Evolutionary conservation across 2,113 vertebrate genomes (phyloP).

Genomic region (Tricholaema leucomelas): DNA sequence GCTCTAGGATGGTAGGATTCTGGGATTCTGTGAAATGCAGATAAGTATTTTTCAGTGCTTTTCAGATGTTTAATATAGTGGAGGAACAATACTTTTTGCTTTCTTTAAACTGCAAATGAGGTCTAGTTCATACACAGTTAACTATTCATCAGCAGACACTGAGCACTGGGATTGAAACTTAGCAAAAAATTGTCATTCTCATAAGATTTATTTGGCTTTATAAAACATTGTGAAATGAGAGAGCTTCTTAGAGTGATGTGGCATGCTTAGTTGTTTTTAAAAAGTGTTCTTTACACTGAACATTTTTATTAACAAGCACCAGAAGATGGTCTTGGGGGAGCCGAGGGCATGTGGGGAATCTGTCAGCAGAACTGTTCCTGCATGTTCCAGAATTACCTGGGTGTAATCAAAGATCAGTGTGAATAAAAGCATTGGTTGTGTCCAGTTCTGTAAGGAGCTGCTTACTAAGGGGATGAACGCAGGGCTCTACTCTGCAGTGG

Average conservation of each 20-base stretch:
- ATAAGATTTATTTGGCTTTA: conserved; percentile 15
- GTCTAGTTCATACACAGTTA: neutral
- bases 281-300: neutral
- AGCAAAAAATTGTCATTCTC: neutral
- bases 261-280: neutral
- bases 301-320: neutral
- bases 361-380: neutral
- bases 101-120: neutral
- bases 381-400: neutral
- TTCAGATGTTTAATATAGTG: neutral
- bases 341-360: neutral
- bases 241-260: neutral
- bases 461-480: neutral
- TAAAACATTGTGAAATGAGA: neutral
- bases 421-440: neutral
- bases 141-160: neutral
- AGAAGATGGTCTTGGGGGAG: neutral
- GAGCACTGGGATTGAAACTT: neutral
- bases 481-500: neutral
- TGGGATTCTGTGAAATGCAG: neutral
- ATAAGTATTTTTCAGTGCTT: neutral
- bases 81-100: neutral
- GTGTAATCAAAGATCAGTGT: neutral
- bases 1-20: no score
- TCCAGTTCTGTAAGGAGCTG: neutral